A percentile compares a stretch with the other conserved stretches of the same genome.
These are phyloP conservation scores for Epicampocera succincta DNA, from an alignment of 2,888 invertebrate species.

Conservation along the genomic window DNA sequence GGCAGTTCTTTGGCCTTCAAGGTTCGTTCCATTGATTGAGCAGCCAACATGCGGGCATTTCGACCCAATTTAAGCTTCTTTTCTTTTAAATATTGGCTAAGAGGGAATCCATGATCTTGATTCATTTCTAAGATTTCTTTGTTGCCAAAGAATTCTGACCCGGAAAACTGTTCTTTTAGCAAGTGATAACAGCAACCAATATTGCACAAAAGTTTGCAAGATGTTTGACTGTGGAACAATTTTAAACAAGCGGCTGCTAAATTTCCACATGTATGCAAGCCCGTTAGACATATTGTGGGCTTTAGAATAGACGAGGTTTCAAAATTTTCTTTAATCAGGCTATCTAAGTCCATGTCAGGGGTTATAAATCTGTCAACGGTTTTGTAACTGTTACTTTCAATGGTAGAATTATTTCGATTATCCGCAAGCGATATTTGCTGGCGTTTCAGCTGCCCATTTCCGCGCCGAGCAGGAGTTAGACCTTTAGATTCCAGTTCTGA, in stretches of 20 bases:
- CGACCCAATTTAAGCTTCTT: conserved; percentile 84
- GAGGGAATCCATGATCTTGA: conserved; percentile 85
- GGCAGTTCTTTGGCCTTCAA: conserved; percentile 83
- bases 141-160: conserved; percentile 78
- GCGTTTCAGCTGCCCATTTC: conserved; percentile 71
- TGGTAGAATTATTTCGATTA: neutral
- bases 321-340: conserved; percentile 82
- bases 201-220: conserved; percentile 86
- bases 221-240: conserved; percentile 84
- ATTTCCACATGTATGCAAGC: conserved; percentile 95
- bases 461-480: conserved; percentile 75
- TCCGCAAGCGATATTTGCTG: neutral
- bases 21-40: conserved; percentile 90
- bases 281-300: conserved; percentile 84
- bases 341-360: conserved; percentile 83
- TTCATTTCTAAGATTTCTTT: conserved; percentile 75
- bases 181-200: conserved; percentile 96
- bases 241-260: conserved; percentile 88
- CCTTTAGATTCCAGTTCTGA: conserved; percentile 82
- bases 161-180: conserved; percentile 84
- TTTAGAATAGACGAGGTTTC: conserved; percentile 73
- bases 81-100: conserved; percentile 84
- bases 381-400: conserved; percentile 82
- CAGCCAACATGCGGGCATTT: conserved; percentile 92
- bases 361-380: conserved; percentile 85